These are phyloP conservation scores for Oscheius onirici DNA, from an alignment of 2,888 invertebrate genomes.

Conservation along the genomic window DNA sequence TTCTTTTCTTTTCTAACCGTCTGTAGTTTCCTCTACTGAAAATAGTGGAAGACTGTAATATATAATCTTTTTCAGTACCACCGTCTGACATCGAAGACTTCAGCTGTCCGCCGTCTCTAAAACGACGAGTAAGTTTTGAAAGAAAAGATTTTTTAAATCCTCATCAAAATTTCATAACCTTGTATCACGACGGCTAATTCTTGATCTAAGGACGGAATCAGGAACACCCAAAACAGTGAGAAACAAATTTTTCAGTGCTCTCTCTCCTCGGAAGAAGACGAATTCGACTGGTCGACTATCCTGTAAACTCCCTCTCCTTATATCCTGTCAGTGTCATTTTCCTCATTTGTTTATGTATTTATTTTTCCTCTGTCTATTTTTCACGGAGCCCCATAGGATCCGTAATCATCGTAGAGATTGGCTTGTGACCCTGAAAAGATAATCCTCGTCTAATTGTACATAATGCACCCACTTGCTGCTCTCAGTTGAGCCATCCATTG, in stretches of 20 bases:
- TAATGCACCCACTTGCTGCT: conserved; percentile 19
- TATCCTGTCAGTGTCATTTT: not conserved
- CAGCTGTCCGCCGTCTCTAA: conserved; percentile 20
- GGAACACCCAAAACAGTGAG: too few relatives aligned
- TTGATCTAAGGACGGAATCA: too few relatives aligned
- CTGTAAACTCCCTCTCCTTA: conserved; percentile 20
- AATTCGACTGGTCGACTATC: conserved; percentile 51
- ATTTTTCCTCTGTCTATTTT: not conserved
- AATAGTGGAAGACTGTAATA: not conserved
- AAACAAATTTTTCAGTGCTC: conserved; percentile 6
- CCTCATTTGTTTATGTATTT: conserved; percentile 5
- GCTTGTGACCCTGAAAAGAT: conserved; percentile 21
- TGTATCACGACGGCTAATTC: not conserved
- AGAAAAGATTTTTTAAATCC: not conserved
- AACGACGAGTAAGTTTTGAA: conserved; percentile 6
- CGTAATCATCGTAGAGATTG: conserved; percentile 22
- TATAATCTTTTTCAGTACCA: conserved; percentile 13
- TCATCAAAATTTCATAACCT: not conserved
- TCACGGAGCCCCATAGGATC: conserved; percentile 22
- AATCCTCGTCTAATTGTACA: conserved; percentile 7
- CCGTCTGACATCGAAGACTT: conserved; percentile 26
- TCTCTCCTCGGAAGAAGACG: conserved; percentile 40
- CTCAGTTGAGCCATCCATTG: conserved; percentile 24
- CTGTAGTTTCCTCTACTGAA: not conserved
- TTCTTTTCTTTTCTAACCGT: not conserved